Evolutionary conservation across 2,113 vertebrate genomes (phyloP).

Genomic region (Tachycineta bicolor): DNA sequence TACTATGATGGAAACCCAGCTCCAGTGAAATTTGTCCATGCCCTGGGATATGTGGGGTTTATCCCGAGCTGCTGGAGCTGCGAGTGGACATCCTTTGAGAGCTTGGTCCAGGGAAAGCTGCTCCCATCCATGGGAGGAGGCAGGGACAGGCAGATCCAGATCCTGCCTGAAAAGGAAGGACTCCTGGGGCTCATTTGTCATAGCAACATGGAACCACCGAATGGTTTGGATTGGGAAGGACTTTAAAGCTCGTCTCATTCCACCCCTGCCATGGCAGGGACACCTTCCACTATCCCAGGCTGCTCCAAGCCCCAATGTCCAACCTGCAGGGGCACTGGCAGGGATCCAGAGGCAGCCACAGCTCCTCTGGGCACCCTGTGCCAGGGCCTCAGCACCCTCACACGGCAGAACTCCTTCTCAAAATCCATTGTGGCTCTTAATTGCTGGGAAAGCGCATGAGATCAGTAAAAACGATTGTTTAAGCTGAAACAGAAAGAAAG

Average conservation of each 20-base stretch:
- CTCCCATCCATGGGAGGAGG: background rate
- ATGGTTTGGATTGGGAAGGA: background rate
- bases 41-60: background rate
- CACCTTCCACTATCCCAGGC: rapidly evolving
- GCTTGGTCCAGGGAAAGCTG: background rate
- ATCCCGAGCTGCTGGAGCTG: background rate
- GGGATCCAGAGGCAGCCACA: background rate
- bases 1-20: background rate
- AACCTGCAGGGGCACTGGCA: rapidly evolving
- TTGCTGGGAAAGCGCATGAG: background rate
- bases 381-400: background rate
- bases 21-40: background rate
- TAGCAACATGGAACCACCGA: background rate
- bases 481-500: background rate
- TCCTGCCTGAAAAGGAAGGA: background rate
- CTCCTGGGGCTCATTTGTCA: background rate
- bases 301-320: background rate
- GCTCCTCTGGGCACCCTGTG: background rate
- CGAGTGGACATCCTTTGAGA: background rate
- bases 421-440: background rate
- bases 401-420: background rate
- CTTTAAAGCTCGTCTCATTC: background rate
- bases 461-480: background rate
- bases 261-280: background rate
- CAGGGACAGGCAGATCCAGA: background rate